phyloP scores from a whole-genome alignment of 2,113 vertebrate species.

The Prunella himalayana region DNA sequence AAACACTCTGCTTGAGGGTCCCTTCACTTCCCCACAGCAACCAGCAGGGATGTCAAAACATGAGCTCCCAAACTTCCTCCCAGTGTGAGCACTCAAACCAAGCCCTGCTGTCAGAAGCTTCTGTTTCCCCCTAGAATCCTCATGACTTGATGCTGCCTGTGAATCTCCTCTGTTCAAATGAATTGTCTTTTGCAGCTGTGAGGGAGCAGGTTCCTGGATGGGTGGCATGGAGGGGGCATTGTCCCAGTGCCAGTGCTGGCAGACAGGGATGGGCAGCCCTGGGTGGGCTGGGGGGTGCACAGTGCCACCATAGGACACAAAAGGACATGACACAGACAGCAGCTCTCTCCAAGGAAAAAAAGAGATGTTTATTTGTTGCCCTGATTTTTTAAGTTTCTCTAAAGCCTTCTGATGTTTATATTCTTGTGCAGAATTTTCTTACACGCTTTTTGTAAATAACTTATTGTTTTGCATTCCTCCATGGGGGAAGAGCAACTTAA shows the following conservation, averaged over 20 bases:
- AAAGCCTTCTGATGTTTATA: too few species aligned
- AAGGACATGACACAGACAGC: too few species aligned
- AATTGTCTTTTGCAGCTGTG: not conserved
- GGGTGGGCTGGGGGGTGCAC: not conserved
- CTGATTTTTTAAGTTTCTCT: too few species aligned
- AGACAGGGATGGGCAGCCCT: not conserved
- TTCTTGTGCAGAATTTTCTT: too few species aligned
- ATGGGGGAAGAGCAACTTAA: too few species aligned
- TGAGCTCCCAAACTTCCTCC: not conserved
- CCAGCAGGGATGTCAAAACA: not conserved
- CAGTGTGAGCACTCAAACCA: not conserved
- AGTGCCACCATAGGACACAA: too few species aligned
- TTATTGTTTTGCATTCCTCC: too few species aligned
- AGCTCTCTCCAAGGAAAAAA: too few species aligned
- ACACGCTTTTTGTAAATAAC: too few species aligned
- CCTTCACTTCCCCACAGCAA: not conserved
- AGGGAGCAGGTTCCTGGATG: not conserved
- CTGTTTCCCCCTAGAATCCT: fast-evolving
- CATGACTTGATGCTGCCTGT: not conserved
- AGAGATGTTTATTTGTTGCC: too few species aligned
- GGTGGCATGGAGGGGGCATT: fast-evolving
- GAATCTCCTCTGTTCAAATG: not conserved
- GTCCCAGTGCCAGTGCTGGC: not conserved
- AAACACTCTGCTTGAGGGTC: not conserved
- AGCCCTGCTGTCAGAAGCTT: not conserved